phyloP scores from a whole-genome alignment of 2,113 vertebrate genomes.

The Paraplagusia blochii region DNA sequence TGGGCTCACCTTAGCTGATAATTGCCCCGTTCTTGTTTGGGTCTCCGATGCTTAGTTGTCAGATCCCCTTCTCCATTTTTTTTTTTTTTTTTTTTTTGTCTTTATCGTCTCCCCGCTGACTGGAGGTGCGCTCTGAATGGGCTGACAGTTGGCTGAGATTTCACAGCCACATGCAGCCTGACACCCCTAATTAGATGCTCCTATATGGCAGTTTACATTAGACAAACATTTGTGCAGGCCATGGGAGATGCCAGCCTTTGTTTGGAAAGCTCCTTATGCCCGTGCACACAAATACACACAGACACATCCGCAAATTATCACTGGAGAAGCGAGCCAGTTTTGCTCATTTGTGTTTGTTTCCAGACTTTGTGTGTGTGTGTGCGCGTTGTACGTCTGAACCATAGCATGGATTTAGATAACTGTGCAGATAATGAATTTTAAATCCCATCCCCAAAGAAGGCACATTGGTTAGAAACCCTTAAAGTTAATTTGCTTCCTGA shows the following conservation, averaged over 20 bases:
- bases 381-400: conserved; percentile 76
- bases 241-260: conserved; percentile 75
- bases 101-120: conserved; percentile 57
- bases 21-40: conserved; percentile 63
- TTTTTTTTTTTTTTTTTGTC: conserved; percentile 49
- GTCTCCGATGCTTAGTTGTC: conserved; percentile 52
- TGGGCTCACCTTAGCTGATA: conserved; percentile 72
- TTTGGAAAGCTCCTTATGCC: conserved; percentile 59
- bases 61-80: conserved; percentile 48
- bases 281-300: conserved; percentile 21
- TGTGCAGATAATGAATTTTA: conserved; percentile 74
- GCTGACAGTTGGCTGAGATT: conserved; percentile 77
- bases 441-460: conserved; percentile 70
- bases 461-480: conserved; percentile 62
- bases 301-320: conserved; percentile 29
- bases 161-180: conserved; percentile 70
- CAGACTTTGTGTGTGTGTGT: conserved; percentile 73
- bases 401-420: conserved; percentile 68
- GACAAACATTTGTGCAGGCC: conserved; percentile 75
- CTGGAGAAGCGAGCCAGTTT: conserved; percentile 55
- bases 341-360: conserved; percentile 67
- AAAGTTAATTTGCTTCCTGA: conserved; percentile 68
- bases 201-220: conserved; percentile 74
- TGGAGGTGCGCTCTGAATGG: conserved; percentile 63
- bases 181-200: conserved; percentile 75